A percentile compares a stretch with the other conserved stretches of the same genome.
Conservation (phyloP, 2,888 invertebrate genomes). For the Cetonia aurata region DNA sequence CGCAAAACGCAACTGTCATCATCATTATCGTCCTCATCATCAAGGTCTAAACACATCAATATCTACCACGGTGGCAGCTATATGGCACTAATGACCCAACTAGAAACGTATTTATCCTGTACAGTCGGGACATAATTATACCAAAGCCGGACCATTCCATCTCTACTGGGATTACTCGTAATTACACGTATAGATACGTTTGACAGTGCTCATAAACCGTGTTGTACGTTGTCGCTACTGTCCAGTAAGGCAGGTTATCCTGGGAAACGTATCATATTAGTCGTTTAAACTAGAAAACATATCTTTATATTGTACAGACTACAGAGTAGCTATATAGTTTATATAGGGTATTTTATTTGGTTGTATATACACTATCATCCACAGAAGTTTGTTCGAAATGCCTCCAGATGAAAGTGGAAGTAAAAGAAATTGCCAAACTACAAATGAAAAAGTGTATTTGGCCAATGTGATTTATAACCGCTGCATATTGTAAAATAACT, state of each 20-base stretch:
- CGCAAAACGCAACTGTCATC: conserved; percentile 12
- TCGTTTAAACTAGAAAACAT: no score
- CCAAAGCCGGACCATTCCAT: conserved; percentile 3
- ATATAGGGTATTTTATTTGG: no score
- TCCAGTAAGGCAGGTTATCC: background rate
- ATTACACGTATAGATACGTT: conserved; percentile 18
- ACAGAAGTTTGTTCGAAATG: no score
- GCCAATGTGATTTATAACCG: no score
- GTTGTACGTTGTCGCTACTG: conserved; percentile 5
- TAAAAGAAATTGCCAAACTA: no score
- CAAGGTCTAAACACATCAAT: conserved; percentile 12
- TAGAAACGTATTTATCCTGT: conserved; percentile 21
- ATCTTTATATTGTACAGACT: no score
- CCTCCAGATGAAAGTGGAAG: no score
- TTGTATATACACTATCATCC: no score
- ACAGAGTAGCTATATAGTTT: no score
- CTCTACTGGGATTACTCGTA: conserved; percentile 20
- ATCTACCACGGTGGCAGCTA: conserved; percentile 3
- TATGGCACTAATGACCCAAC: conserved; percentile 21
- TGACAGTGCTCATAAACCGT: conserved; percentile 23
- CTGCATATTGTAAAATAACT: no score
- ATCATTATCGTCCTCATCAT: conserved; percentile 20
- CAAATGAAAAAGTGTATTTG: no score
- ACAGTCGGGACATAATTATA: conserved; percentile 23
- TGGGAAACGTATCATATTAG: no score